phyloP scores from a whole-genome alignment of 2,113 vertebrate species.

The Melozone crissalis region DNA sequence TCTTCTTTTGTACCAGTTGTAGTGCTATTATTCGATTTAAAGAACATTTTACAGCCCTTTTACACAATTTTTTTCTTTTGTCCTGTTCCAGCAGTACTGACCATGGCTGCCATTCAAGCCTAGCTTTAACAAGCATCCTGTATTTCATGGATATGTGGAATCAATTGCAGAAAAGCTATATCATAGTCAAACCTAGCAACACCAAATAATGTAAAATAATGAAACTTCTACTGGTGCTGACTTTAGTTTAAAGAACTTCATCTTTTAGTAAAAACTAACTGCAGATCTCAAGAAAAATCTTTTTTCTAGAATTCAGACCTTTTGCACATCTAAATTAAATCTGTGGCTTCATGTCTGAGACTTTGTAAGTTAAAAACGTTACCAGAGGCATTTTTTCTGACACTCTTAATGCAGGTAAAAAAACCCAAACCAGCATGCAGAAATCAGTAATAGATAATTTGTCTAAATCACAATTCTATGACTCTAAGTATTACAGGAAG shows the following conservation, averaged over 20 bases:
- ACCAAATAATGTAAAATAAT: background rate
- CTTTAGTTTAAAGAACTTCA: background rate
- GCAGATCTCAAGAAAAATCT: background rate
- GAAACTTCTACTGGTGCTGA: background rate
- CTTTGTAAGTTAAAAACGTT: background rate
- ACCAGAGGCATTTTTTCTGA: background rate
- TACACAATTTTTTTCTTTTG: background rate
- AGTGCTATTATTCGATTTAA: background rate
- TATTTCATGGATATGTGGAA: background rate
- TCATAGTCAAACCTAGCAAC: background rate
- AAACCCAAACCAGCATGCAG: background rate
- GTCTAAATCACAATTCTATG: background rate
- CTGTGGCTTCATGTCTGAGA: background rate
- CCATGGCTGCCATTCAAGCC: background rate
- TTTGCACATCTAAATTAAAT: background rate
- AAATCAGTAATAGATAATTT: background rate
- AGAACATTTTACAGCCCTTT: background rate
- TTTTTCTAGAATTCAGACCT: background rate
- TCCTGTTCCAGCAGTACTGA: background rate
- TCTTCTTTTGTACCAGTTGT: background rate
- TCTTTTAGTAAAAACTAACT: background rate
- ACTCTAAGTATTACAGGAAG: background rate
- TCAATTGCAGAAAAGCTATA: background rate
- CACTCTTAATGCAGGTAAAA: background rate
- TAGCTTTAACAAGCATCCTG: background rate